These are phyloP conservation scores for Gallinago stenura DNA, from an alignment of 2,797 vertebrate genomes.

Conservation along the genomic window DNA sequence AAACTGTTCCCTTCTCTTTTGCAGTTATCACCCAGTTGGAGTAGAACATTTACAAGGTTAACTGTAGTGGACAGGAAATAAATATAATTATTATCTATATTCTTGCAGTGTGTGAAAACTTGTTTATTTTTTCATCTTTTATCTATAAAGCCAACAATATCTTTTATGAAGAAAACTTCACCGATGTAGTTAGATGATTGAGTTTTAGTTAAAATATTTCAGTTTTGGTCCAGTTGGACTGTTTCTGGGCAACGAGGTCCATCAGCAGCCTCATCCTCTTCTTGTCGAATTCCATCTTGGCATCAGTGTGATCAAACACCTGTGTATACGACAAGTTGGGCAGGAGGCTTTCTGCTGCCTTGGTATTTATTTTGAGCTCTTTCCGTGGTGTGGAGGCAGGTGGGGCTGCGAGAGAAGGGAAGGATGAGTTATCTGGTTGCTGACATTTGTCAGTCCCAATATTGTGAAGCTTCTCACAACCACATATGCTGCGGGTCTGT, in stretches of 20 bases:
- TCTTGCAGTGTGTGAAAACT: background rate
- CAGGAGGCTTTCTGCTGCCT: background rate
- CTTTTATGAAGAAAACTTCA: background rate
- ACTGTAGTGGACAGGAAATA: background rate
- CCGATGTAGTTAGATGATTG: too few relatives aligned
- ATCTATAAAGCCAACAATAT: background rate
- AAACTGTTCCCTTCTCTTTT: background rate
- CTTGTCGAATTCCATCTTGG: background rate
- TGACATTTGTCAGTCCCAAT: background rate
- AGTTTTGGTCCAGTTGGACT: background rate
- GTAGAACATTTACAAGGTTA: constrained; percentile 15
- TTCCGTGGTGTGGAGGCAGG: background rate
- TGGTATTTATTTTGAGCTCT: background rate
- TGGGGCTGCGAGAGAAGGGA: background rate
- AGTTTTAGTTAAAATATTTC: background rate
- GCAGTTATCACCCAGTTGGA: constrained; percentile 31
- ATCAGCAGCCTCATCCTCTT: background rate
- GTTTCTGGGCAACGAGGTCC: background rate
- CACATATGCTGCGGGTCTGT: background rate
- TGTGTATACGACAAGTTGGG: background rate
- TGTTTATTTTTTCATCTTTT: background rate
- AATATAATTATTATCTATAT: background rate
- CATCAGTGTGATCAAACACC: background rate
- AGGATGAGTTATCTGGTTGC: background rate
- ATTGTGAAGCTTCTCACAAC: background rate